These are phyloP conservation scores for Diarsia mendica DNA, from an alignment of 2,888 invertebrate genomes.

Conservation along the genomic window DNA sequence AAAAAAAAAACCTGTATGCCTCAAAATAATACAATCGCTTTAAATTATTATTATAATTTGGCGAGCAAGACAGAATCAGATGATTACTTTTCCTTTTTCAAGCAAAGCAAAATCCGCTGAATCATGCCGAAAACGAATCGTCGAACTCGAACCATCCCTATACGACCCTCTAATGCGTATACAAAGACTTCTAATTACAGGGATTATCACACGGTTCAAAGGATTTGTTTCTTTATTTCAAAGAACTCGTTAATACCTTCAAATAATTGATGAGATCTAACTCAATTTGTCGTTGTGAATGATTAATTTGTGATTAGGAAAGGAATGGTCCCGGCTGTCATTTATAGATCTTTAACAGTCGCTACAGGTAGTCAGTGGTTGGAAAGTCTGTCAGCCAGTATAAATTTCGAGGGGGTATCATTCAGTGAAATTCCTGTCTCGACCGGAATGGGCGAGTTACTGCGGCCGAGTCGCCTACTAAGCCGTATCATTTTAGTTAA, in stretches of 20 bases:
- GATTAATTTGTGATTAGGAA: constrained; percentile 29
- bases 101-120: too few species aligned
- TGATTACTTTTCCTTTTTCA: too few species aligned
- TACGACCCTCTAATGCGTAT: neutral
- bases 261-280: constrained; percentile 46
- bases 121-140: neutral
- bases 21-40: too few species aligned
- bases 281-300: constrained; percentile 29
- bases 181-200: constrained; percentile 34
- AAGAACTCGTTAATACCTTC: constrained; percentile 22
- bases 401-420: too few species aligned
- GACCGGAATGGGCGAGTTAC: too few species aligned
- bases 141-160: constrained; percentile 5
- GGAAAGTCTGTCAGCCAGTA: too few species aligned
- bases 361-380: neutral
- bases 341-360: neutral
- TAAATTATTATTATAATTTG: too few species aligned
- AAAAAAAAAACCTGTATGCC: too few species aligned
- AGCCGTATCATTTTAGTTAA: too few species aligned
- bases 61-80: too few species aligned
- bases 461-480: too few species aligned
- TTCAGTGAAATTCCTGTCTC: too few species aligned
- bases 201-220: constrained; percentile 40
- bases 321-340: neutral
- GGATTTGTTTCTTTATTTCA: constrained; percentile 29